These are phyloP conservation scores for Rallus crepitans DNA, from an alignment of 2,797 vertebrate species.

Conservation along the genomic window DNA sequence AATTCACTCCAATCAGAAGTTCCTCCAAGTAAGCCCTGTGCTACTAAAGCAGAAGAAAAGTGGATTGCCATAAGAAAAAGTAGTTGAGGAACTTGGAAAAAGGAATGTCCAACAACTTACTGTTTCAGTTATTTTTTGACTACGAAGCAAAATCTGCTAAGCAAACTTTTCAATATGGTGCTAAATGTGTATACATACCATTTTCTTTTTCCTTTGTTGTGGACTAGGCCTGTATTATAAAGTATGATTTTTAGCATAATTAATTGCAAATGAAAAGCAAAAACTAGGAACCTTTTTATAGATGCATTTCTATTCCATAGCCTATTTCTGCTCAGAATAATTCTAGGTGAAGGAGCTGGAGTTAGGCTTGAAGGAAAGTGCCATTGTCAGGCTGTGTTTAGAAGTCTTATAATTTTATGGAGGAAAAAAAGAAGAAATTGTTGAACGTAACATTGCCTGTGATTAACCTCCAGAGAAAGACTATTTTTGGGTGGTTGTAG, in stretches of 20 bases:
- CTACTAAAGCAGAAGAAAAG: background rate
- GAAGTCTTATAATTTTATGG: background rate
- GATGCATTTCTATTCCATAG: background rate
- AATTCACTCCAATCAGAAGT: background rate
- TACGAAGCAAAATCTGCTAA: background rate
- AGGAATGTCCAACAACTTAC: background rate
- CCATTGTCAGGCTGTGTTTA: background rate
- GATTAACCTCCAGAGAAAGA: background rate
- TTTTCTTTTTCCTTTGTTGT: background rate
- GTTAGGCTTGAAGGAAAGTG: background rate
- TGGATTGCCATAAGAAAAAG: background rate
- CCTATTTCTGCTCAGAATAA: background rate
- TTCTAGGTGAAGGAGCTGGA: background rate
- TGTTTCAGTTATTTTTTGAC: background rate
- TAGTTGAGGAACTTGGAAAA: background rate
- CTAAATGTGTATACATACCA: background rate
- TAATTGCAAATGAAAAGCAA: background rate
- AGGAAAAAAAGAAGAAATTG: background rate
- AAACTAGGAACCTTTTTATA: background rate
- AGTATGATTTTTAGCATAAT: background rate
- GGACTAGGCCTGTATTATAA: background rate
- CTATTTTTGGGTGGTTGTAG: background rate
- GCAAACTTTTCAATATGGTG: background rate
- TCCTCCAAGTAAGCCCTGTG: background rate
- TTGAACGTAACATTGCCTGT: background rate